phyloP scores from a whole-genome alignment of 2,113 vertebrate genomes.

The Sapajus apella region DNA sequence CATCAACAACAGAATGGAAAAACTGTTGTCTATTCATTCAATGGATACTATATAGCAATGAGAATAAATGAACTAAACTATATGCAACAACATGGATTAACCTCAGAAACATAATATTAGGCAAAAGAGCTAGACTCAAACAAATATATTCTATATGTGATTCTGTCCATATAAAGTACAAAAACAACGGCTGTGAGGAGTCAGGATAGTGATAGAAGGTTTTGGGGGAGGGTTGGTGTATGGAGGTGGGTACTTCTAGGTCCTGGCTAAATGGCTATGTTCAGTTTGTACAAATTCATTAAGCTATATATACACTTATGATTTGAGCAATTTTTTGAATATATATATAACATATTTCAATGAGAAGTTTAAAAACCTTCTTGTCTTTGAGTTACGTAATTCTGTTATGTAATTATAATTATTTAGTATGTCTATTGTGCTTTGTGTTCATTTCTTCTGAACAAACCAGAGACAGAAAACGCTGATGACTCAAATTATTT shows the following conservation, averaged over 20 bases:
- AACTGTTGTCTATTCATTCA: neutral
- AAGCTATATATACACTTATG: neutral
- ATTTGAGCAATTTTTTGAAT: neutral
- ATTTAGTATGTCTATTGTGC: neutral
- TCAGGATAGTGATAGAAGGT: neutral
- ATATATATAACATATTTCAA: neutral
- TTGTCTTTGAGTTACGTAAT: neutral
- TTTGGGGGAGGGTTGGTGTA: neutral
- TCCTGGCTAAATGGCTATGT: neutral
- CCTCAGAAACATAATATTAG: conserved; percentile 10
- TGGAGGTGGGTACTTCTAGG: neutral
- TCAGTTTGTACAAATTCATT: conserved; percentile 26
- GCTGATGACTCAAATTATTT: conserved; percentile 13
- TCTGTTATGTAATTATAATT: neutral
- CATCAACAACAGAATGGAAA: neutral
- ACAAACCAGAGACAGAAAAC: conserved; percentile 12
- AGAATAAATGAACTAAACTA: conserved; percentile 41
- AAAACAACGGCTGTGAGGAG: neutral
- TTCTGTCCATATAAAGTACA: neutral
- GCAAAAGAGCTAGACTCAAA: neutral
- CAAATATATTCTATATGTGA: neutral
- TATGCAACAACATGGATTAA: neutral
- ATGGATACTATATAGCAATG: neutral
- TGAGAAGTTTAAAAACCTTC: neutral
- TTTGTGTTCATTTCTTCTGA: conserved; percentile 41